Evolutionary conservation across 2,888 invertebrate species (phyloP), one percentile per base, ranked within the genome.

Genomic region (Bembecia ichneumoniformis): DNA sequence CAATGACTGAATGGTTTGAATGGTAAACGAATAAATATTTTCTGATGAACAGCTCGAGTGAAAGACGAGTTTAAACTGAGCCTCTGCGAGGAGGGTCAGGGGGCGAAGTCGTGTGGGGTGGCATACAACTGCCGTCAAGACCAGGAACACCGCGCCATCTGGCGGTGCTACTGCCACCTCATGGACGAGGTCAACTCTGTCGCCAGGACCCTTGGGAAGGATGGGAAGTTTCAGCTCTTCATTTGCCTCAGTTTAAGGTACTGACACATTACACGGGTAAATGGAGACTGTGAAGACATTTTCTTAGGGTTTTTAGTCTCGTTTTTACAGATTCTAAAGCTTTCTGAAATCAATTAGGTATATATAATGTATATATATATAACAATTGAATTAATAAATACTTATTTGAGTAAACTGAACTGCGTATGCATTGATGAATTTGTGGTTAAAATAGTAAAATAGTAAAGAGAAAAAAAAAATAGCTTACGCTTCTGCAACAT

Each of bases 141-240:
- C 63, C 79, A 88, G 55, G 88, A 91, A 64, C 84, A 90, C 58
- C 82, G 92, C 47, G 91, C 93, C 9, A 93, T 96, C 54, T 94
- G 97, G 91, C 89, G 94, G 52, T 93, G 95, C 66, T 97, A 95
- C 81, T 95, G 95, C 75, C 94, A 95, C 68, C 89, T 98, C 11
- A 91, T 98, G 70, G 93, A 94, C 65, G 96, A 96, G 77, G 95
- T 99, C 55, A 93, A 93, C 73, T 91, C 91, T 47, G 94, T 94
- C 1, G 96, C 95, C 49, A 77, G 83, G 13, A 88, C 94, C n/a
- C 89, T 97, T 16, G 99, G 99, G 49, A 99, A 99, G 77, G 99
- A 99, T 83, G 98, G 98, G 47, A 97, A 98, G 81, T 98, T 99
- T 76, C 98, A 99, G 78, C 90, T 98, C 40, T 97, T 99, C 71